Base-by-base conservation (phyloP, 2,797 vertebrate genomes). In the Centroberyx gerrardi region DNA sequence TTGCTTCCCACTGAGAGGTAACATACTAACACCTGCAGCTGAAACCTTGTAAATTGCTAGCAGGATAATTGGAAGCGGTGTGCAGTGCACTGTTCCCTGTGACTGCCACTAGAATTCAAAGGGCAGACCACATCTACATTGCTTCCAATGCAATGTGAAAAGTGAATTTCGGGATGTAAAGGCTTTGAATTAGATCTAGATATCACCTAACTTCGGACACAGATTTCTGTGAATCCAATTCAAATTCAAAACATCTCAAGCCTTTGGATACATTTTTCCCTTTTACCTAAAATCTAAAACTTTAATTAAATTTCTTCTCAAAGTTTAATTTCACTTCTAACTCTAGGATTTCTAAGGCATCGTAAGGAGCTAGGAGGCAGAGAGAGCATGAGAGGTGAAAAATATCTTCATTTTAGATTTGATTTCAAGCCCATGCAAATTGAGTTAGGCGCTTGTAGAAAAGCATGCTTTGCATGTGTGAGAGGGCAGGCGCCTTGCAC, bases 401-500 rank as follows among this genome's bases (percentile, higher is more conserved):
- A 52, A 38, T 22, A 27, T 46, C 7, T n/a, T 52, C 44, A 51
- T 46, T 29, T 53, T 9, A 3, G 36, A 40, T 70, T 62, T 29
- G 42, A 51, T 49, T 22, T 60, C 48, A 55, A 48, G 33, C 17
- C 33, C 36, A 31, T 65, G 31, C 68, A 72, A 72, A 70, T 54
- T 17, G 65, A 62, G 12, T 46, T 18, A 14, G 58, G 27, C 17
- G 38, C n/a, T 60, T 27, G 27, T 44, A 17, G 17, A 15, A n/a
- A 46, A 68, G 48, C 53, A 40, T 68, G 28, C 2, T 12, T 15
- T 52, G 10, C 15, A 46, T 63, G 10, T 62, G 13, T 54, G 22
- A 72, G 13, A 70, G 18, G 12, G 1, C n/a, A 5, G 27, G 42
- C n/a, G 51, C 60, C 8, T 18, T n/a, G 46, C 22, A 44, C 28